Percentiles rank a stretch among this genome's conserved stretches.
These are phyloP conservation scores for Phataginus tricuspis DNA, from an alignment of 2,797 vertebrate genomes.

Conservation along the genomic window DNA sequence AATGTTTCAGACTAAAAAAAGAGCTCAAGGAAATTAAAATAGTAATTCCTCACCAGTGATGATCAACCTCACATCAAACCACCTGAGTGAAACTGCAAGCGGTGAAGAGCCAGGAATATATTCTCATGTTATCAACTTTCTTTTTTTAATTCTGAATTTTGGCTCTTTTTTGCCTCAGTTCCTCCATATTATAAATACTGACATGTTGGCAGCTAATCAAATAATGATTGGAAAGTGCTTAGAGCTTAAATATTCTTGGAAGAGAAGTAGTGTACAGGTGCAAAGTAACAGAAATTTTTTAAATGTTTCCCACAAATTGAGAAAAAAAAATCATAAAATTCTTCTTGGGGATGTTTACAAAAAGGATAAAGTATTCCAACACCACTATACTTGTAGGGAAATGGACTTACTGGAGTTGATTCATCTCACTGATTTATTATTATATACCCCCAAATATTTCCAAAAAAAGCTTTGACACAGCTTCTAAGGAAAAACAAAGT, in stretches of 20 bases:
- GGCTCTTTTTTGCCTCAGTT: slow-evolving; percentile 74
- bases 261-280: slow-evolving; percentile 77
- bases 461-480: slow-evolving; percentile 3
- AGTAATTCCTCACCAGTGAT: slow-evolving; percentile 52
- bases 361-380: slow-evolving; percentile 9
- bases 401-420: background rate
- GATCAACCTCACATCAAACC: slow-evolving; percentile 31
- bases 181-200: slow-evolving; percentile 71
- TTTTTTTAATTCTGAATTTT: slow-evolving; percentile 73
- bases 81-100: slow-evolving; percentile 69
- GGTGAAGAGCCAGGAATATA: slow-evolving; percentile 69
- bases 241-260: slow-evolving; percentile 81
- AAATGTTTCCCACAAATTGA: slow-evolving; percentile 74
- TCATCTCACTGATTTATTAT: slow-evolving; percentile 30
- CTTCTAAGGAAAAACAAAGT: slow-evolving; percentile 32
- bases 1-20: slow-evolving; percentile 18
- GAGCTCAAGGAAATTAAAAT: slow-evolving; percentile 28
- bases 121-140: slow-evolving; percentile 75
- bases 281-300: slow-evolving; percentile 70
- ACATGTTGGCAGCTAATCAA: slow-evolving; percentile 74
- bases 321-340: slow-evolving; percentile 46
- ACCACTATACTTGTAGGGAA: background rate
- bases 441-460: background rate
- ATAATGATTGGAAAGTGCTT: slow-evolving; percentile 78
- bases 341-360: slow-evolving; percentile 49